A percentile compares a stretch with the other conserved stretches of the same genome.
phyloP scores from a whole-genome alignment of 2,888 invertebrate genomes.

The Sicus ferrugineus region DNA sequence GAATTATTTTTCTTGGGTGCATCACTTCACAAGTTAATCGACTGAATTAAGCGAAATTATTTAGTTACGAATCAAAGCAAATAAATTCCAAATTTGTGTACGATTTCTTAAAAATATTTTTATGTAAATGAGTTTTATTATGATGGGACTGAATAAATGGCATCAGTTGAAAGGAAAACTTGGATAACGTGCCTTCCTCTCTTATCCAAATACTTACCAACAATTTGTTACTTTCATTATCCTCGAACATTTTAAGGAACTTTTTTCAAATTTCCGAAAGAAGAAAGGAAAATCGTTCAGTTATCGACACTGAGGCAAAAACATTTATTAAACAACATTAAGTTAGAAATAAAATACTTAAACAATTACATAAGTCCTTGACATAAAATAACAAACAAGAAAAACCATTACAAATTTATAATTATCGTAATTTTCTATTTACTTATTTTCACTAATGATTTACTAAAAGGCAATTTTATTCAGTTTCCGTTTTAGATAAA shows the following conservation, averaged over 20 bases:
- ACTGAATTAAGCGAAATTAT: background rate
- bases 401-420: constrained; percentile 29
- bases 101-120: constrained; percentile 22
- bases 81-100: constrained; percentile 20
- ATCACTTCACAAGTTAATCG: background rate
- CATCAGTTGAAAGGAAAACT: background rate
- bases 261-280: too few species aligned
- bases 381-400: constrained; percentile 32
- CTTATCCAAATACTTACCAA: too few species aligned
- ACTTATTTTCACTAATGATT: constrained; percentile 30
- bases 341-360: constrained; percentile 16
- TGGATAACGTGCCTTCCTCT: background rate
- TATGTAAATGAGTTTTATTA: constrained; percentile 12
- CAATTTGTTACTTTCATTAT: too few species aligned
- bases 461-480: constrained; percentile 37
- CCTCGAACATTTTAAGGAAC: too few species aligned
- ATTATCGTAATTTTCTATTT: constrained; percentile 45
- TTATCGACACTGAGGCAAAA: constrained; percentile 34
- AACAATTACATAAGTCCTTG: constrained; percentile 30
- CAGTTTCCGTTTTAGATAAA: background rate
- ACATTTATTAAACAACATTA: constrained; percentile 33
- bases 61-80: constrained; percentile 16
- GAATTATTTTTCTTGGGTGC: too few species aligned
- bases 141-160: background rate
- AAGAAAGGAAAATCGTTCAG: too few species aligned